These are phyloP conservation scores for Platalea minor DNA, from an alignment of 2,797 vertebrate genomes.

Conservation along the genomic window DNA sequence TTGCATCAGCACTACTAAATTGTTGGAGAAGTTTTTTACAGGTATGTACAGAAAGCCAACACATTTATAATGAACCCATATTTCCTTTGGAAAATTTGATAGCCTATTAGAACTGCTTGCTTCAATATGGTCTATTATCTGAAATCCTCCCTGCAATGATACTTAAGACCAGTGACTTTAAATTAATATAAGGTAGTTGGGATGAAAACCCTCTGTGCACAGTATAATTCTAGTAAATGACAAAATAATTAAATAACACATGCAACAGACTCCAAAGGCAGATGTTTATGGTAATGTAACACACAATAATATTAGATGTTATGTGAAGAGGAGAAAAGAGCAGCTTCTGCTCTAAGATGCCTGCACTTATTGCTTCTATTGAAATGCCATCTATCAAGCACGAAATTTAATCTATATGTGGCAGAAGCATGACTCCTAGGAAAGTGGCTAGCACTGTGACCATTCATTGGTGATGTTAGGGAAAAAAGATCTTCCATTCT, in stretches of 20 bases:
- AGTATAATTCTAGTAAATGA: slow-evolving; percentile 61
- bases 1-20: neutral
- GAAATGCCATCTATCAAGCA: slow-evolving; percentile 13
- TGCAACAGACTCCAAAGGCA: slow-evolving; percentile 22
- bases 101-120: neutral
- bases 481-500: slow-evolving; percentile 53
- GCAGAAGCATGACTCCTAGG: slow-evolving; percentile 19
- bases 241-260: slow-evolving; percentile 68
- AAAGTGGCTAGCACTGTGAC: slow-evolving; percentile 11
- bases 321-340: slow-evolving; percentile 25
- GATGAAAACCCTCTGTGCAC: neutral
- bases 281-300: neutral
- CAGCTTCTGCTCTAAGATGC: slow-evolving; percentile 18
- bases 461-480: slow-evolving; percentile 19
- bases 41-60: neutral
- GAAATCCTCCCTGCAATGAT: slow-evolving; percentile 44
- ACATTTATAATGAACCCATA: neutral
- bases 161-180: slow-evolving; percentile 59
- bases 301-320: neutral
- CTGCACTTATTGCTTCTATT: neutral
- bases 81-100: neutral
- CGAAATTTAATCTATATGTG: slow-evolving; percentile 50
- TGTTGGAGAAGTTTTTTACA: neutral
- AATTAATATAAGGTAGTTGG: slow-evolving; percentile 1
- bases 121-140: neutral